Conservation (phyloP, 2,113 vertebrate species). For the Physeter macrocephalus region DNA sequence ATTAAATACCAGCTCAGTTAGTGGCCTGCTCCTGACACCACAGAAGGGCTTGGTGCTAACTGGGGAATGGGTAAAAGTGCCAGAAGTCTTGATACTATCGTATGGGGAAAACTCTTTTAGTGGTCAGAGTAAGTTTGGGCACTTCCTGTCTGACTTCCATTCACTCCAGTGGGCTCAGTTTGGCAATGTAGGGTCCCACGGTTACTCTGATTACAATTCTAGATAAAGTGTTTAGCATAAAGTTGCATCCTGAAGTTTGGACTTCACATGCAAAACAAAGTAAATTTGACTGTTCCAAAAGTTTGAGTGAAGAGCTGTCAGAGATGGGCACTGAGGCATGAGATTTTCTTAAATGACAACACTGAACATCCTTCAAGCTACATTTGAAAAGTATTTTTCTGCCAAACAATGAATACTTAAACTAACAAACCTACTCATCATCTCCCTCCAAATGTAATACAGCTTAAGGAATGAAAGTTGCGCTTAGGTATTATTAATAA, state of each 20-base stretch:
- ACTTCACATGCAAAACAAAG: background rate
- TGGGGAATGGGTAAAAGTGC: accelerated
- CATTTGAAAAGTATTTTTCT: slow-evolving; percentile 35
- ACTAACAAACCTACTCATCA: slow-evolving; percentile 34
- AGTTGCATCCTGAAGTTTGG: background rate
- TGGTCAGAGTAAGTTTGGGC: background rate
- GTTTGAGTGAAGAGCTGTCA: slow-evolving; percentile 50
- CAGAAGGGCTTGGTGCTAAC: background rate
- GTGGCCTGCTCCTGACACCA: background rate
- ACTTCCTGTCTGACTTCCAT: background rate
- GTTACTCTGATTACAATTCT: background rate
- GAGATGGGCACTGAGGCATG: background rate
- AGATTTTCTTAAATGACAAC: slow-evolving; percentile 36
- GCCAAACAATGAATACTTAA: slow-evolving; percentile 51
- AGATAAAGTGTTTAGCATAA: background rate
- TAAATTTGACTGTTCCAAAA: slow-evolving; percentile 12
- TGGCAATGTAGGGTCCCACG: background rate
- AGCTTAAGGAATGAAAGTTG: slow-evolving; percentile 12
- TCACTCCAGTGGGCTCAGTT: background rate
- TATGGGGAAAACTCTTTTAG: background rate
- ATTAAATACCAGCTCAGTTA: background rate
- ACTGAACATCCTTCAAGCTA: background rate
- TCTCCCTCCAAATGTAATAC: slow-evolving; percentile 11
- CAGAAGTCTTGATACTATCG: background rate
- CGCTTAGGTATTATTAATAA: slow-evolving; percentile 60